phyloP scores from a whole-genome alignment of 2,113 vertebrate species.

The Sapajus apella region DNA sequence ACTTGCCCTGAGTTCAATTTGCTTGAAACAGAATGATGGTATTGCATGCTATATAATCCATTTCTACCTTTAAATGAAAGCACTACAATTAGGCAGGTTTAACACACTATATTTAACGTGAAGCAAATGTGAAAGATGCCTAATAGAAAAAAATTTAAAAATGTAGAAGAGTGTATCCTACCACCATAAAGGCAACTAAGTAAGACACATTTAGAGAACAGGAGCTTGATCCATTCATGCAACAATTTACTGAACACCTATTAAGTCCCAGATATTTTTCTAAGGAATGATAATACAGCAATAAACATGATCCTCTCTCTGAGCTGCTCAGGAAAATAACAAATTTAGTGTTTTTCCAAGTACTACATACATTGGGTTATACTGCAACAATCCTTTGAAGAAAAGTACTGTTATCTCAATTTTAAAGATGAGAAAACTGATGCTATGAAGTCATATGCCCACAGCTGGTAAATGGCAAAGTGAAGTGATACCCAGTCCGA shows the following conservation, averaged over 20 bases:
- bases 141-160: neutral
- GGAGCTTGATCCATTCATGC: neutral
- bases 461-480: neutral
- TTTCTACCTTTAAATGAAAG: slow-evolving; percentile 29
- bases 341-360: neutral
- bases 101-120: neutral
- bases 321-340: neutral
- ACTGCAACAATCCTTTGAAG: slow-evolving; percentile 33
- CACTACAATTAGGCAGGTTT: neutral
- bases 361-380: neutral
- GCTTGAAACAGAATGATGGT: neutral
- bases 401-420: slow-evolving; percentile 25
- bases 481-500: neutral
- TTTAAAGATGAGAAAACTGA: slow-evolving; percentile 14
- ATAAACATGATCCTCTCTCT: neutral
- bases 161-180: neutral
- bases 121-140: slow-evolving; percentile 10
- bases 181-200: neutral
- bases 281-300: neutral
- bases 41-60: neutral
- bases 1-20: neutral
- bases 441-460: neutral
- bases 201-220: neutral
- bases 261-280: neutral
- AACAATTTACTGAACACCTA: neutral